These are phyloP conservation scores for Melipona beecheii DNA, from an alignment of 2,888 invertebrate species.

Conservation along the genomic window DNA sequence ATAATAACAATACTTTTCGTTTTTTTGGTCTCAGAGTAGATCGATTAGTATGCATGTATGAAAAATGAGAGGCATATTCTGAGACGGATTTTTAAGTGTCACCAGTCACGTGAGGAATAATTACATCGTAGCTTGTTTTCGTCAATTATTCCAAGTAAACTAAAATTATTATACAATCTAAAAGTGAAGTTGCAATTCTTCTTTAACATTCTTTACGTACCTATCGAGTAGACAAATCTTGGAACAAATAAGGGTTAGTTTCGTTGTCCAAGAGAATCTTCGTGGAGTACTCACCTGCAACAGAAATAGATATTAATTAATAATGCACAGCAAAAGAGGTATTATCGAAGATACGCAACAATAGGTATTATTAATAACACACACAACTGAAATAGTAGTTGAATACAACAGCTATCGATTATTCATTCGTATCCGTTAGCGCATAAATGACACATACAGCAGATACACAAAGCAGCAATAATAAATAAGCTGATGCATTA, in stretches of 20 bases:
- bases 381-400: too few species aligned
- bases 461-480: too few species aligned
- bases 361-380: too few species aligned
- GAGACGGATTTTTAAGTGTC: not conserved
- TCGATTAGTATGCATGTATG: not conserved
- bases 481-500: too few species aligned
- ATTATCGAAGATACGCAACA: not conserved
- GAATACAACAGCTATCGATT: too few species aligned
- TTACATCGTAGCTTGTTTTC: not conserved
- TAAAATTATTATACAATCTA: not conserved
- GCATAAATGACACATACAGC: too few species aligned
- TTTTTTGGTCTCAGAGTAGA: not conserved
- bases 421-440: too few species aligned
- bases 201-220: not conserved
- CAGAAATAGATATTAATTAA: not conserved
- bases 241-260: not conserved
- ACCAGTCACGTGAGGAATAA: not conserved
- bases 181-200: not conserved
- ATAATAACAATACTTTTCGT: not conserved
- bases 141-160: not conserved
- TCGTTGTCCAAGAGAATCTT: not conserved
- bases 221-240: not conserved
- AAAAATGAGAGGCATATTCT: not conserved
- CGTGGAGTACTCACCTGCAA: conserved; percentile 6
- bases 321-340: not conserved